phyloP scores from a whole-genome alignment of 2,113 vertebrate species.

The Pogona vitticeps region DNA sequence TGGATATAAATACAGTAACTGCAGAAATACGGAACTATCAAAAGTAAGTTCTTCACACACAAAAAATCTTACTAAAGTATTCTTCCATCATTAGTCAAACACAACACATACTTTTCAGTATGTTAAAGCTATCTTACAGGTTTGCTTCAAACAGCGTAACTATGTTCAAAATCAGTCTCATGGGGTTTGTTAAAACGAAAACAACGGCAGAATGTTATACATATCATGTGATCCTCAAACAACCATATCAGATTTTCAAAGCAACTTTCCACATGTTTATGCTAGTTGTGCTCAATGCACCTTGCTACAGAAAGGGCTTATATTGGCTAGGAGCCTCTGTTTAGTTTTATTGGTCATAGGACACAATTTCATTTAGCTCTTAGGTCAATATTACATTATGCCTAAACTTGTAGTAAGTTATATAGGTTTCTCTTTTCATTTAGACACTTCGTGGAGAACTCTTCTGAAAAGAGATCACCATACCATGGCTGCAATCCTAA shows the following conservation, averaged over 20 bases:
- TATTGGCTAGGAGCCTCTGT: not conserved
- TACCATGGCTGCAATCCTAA: too few relatives aligned
- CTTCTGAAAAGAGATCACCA: not conserved
- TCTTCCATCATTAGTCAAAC: not conserved
- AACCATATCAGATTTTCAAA: not conserved
- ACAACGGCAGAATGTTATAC: not conserved
- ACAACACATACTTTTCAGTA: too few relatives aligned
- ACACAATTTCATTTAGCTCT: not conserved
- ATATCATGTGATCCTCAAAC: not conserved
- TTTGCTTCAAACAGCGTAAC: not conserved
- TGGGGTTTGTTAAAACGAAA: not conserved
- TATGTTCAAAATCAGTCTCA: not conserved
- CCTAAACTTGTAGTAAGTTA: not conserved
- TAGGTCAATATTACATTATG: not conserved
- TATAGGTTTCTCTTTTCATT: not conserved
- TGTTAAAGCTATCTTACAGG: too few relatives aligned
- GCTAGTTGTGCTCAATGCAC: not conserved
- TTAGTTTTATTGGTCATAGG: not conserved
- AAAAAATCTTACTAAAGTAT: not conserved
- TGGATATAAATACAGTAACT: not conserved
- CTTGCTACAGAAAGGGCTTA: not conserved
- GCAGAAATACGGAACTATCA: not conserved
- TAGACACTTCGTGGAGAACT: not conserved
- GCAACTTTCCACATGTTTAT: not conserved
- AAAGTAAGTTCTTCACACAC: slow-evolving; percentile 5